Percentiles rank a stretch among this genome's conserved stretches.
These are phyloP conservation scores for Lithobius niger DNA, from an alignment of 1,140 invertebrate species.

Conservation along the genomic window DNA sequence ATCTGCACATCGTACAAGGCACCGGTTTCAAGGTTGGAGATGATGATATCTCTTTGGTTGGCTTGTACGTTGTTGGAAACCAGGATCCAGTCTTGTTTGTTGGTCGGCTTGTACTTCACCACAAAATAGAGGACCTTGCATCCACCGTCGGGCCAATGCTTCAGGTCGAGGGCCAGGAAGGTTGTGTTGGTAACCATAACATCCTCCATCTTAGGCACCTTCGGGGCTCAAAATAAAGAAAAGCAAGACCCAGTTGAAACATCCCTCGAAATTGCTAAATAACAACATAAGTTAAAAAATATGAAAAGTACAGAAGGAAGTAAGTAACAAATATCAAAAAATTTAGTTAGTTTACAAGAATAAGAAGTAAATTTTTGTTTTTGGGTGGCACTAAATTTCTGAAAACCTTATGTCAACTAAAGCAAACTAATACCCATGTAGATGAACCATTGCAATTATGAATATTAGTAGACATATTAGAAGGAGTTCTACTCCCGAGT, in stretches of 20 bases:
- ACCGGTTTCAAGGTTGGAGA: conserved; percentile 78
- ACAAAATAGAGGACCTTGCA: conserved; percentile 93
- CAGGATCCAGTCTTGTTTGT: conserved; percentile 64
- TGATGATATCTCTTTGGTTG: conserved; percentile 66
- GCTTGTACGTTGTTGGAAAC: conserved; percentile 85
- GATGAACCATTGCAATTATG: too few relatives aligned
- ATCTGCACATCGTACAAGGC: conserved; percentile 75
- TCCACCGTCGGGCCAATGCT: conserved; percentile 84
- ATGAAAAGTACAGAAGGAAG: too few relatives aligned
- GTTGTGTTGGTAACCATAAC: conserved; percentile 81
- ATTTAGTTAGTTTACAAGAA: too few relatives aligned
- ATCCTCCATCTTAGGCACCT: conserved; percentile 73
- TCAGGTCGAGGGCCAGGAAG: conserved; percentile 70
- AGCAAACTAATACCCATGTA: too few relatives aligned
- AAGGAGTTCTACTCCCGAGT: too few relatives aligned
- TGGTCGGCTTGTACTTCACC: conserved; percentile 82
- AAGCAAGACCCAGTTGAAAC: not conserved
- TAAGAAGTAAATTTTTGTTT: too few relatives aligned
- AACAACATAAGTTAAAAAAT: too few relatives aligned
- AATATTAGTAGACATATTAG: too few relatives aligned
- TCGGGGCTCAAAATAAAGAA: conserved; percentile 72
- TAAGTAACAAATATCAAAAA: too few relatives aligned
- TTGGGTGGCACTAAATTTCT: too few relatives aligned
- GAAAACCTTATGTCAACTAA: too few relatives aligned
- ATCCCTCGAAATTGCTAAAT: too few relatives aligned